These are phyloP conservation scores for Drosophila malerkotliana DNA, from an alignment of 1,140 invertebrate genomes.

Conservation along the genomic window DNA sequence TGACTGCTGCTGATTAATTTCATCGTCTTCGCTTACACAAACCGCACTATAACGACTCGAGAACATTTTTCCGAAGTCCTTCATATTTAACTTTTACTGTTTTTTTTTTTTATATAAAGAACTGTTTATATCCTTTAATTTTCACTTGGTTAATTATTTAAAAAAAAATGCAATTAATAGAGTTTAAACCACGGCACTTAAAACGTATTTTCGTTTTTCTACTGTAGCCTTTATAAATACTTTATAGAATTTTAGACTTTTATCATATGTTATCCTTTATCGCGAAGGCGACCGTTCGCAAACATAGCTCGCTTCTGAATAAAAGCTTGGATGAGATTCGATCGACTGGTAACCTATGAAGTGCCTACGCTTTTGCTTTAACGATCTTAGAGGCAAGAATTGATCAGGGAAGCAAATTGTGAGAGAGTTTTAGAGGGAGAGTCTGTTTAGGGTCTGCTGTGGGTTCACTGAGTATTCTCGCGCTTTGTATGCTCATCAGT, in stretches of 20 bases:
- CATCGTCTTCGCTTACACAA: slow-evolving; percentile 58
- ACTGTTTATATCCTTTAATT: background rate
- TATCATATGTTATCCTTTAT: slow-evolving; percentile 31
- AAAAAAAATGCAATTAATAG: background rate
- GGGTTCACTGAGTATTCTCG: background rate
- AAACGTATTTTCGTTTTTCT: slow-evolving; percentile 56
- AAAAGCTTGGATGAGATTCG: slow-evolving; percentile 60
- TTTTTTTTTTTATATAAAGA: background rate
- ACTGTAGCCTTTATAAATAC: slow-evolving; percentile 38
- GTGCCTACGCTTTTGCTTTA: background rate
- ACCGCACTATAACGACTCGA: slow-evolving; percentile 74
- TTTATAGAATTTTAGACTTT: slow-evolving; percentile 8
- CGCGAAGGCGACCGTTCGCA: slow-evolving; percentile 69
- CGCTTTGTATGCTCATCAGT: background rate
- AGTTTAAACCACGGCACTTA: slow-evolving; percentile 47
- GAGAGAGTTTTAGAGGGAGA: background rate
- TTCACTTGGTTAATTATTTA: slow-evolving; percentile 8
- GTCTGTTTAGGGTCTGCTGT: background rate
- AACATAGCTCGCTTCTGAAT: slow-evolving; percentile 81
- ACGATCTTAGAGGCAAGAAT: background rate
- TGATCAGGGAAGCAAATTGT: slow-evolving; percentile 1
- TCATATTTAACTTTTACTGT: slow-evolving; percentile 49
- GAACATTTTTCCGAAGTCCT: slow-evolving; percentile 76
- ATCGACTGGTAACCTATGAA: slow-evolving; percentile 67
- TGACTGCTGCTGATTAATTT: slow-evolving; percentile 12